These are phyloP conservation scores for Caenorhabditis uteleia DNA, from an alignment of 2,888 invertebrate species.

Conservation along the genomic window DNA sequence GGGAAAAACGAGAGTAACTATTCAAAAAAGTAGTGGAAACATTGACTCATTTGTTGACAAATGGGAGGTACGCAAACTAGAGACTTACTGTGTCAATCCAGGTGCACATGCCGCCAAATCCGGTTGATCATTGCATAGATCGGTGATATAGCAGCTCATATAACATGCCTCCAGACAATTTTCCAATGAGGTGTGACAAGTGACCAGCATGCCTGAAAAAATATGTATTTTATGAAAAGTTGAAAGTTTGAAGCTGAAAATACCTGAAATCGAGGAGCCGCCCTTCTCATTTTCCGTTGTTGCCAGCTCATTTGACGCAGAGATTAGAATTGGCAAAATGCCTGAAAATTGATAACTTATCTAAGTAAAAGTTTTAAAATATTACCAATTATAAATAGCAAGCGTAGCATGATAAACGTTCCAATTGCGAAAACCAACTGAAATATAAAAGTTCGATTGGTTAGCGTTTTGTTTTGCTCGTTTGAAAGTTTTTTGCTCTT, in stretches of 20 bases:
- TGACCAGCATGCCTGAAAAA: constrained; percentile 36
- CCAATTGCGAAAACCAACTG: no score
- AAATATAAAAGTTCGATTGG: no score
- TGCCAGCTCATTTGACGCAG: no score
- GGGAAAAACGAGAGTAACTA: not conserved
- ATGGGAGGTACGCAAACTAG: constrained; percentile 2
- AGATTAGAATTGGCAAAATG: no score
- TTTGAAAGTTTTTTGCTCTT: no score
- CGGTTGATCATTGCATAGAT: constrained; percentile 48
- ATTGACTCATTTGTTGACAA: constrained; percentile 13
- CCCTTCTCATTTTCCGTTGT: constrained; percentile 10
- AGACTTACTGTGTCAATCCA: constrained; percentile 45
- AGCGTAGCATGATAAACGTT: no score
- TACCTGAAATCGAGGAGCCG: constrained; percentile 30
- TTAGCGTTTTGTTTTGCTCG: no score
- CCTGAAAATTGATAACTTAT: no score
- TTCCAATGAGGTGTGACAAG: constrained; percentile 45
- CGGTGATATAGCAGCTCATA: constrained; percentile 52
- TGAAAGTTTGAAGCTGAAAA: no score
- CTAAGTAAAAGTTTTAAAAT: no score
- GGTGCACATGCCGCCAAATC: constrained; percentile 54
- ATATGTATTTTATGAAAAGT: not conserved
- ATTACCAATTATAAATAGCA: no score
- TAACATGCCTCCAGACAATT: constrained; percentile 51
- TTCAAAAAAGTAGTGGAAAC: not conserved